Conservation (phyloP, 2,888 invertebrate species). For the Apamea epomidion region DNA sequence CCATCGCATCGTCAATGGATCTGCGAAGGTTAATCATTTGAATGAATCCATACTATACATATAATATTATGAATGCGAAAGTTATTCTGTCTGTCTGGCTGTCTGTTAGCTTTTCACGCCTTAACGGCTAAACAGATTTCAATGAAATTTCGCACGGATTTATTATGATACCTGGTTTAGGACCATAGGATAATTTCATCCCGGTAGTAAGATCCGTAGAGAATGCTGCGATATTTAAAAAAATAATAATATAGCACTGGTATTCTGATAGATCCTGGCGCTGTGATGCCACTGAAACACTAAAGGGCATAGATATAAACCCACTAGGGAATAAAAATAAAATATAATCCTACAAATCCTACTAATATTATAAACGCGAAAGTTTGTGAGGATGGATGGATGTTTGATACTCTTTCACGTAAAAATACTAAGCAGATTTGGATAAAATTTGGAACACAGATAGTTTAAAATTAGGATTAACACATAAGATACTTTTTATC, state of each 20-base stretch:
- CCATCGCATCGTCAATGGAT: constrained; percentile 72
- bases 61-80: background rate
- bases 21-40: constrained; percentile 5
- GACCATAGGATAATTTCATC: background rate
- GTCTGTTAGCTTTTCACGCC: background rate
- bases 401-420: too few species aligned
- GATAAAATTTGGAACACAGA: too few species aligned
- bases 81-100: too few species aligned
- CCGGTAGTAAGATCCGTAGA: background rate
- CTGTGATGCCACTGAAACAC: background rate
- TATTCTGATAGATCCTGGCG: background rate
- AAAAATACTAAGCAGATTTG: too few species aligned
- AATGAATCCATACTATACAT: background rate
- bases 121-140: background rate
- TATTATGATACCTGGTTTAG: background rate
- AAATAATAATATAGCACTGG: background rate
- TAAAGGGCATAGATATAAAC: background rate
- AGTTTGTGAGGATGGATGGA: too few species aligned
- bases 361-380: too few species aligned
- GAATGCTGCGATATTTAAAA: background rate
- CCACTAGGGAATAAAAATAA: background rate
- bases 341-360: background rate
- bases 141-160: background rate
- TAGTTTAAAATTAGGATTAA: too few species aligned
- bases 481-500: too few species aligned